Conservation (phyloP, 2,888 invertebrate species). For the Zaprionus lineosus region DNA sequence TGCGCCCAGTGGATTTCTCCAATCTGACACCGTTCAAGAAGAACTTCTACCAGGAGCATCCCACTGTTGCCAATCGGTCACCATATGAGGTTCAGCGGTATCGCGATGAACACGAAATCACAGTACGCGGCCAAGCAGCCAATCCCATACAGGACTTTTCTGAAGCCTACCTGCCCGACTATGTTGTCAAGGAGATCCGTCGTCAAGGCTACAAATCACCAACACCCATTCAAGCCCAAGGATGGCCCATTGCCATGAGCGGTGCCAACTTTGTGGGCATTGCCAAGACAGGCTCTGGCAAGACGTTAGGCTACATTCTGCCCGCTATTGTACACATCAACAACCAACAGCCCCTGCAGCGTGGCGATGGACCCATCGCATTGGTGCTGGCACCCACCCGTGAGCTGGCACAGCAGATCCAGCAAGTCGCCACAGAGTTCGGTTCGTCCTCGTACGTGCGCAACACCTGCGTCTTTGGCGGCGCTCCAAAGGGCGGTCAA, state of each 20-base stretch:
- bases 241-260: constrained; percentile 94
- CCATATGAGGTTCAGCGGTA: constrained; percentile 89
- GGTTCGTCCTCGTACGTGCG: constrained; percentile 90
- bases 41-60: constrained; percentile 91
- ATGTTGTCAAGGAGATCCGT: constrained; percentile 86
- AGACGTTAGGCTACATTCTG: constrained; percentile 90
- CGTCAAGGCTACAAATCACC: constrained; percentile 89
- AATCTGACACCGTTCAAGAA: constrained; percentile 89
- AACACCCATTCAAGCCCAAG: constrained; percentile 93
- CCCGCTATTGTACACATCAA: constrained; percentile 95
- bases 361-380: constrained; percentile 93
- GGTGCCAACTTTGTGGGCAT: constrained; percentile 93
- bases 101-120: constrained; percentile 88
- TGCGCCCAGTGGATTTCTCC: constrained; percentile 87
- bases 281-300: constrained; percentile 92
- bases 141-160: constrained; percentile 91
- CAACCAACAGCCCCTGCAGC: constrained; percentile 89
- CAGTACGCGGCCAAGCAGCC: constrained; percentile 89
- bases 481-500: constrained; percentile 92
- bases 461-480: constrained; percentile 95
- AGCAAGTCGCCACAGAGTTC: constrained; percentile 92
- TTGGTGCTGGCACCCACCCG: constrained; percentile 91
- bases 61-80: constrained; percentile 85
- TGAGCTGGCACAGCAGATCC: constrained; percentile 92
- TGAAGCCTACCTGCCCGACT: constrained; percentile 91